Percentiles rank a stretch among this genome's conserved stretches.
These are phyloP conservation scores for Coturnix japonica DNA, from an alignment of 2,113 vertebrate genomes.

Conservation along the genomic window DNA sequence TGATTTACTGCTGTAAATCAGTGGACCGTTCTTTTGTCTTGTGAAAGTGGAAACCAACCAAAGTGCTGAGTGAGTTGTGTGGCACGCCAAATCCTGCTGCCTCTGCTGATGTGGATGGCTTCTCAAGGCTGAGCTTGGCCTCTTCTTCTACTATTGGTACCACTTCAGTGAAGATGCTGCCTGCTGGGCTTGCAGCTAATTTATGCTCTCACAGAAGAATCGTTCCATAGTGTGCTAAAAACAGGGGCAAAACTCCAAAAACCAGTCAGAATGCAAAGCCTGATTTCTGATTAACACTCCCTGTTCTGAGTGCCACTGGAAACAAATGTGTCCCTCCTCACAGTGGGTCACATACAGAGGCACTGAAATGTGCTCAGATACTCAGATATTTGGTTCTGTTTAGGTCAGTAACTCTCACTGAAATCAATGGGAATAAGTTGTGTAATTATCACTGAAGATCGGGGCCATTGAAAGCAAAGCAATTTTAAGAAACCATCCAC, in stretches of 20 bases:
- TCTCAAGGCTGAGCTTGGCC: neutral
- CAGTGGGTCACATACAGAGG: neutral
- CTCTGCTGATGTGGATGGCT: neutral
- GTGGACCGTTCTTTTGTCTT: neutral
- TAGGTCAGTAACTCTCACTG: neutral
- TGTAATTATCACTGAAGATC: constrained; percentile 12
- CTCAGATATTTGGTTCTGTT: constrained; percentile 1
- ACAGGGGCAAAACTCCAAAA: neutral
- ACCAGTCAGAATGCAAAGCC: neutral
- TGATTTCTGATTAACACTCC: constrained; percentile 6
- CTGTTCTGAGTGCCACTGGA: neutral
- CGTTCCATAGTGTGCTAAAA: neutral
- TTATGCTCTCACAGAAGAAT: neutral
- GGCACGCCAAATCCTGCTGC: neutral
- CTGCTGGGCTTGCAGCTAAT: neutral
- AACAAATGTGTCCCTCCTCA: neutral
- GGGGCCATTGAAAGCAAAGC: neutral
- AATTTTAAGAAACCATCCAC: constrained; percentile 21
- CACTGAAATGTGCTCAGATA: neutral
- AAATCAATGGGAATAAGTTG: neutral
- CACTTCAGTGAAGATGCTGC: neutral
- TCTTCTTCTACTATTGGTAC: neutral
- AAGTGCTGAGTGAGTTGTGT: neutral
- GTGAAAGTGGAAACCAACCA: neutral
- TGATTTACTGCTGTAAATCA: neutral